These are phyloP conservation scores for Papilio glaucus DNA, from an alignment of 1,140 invertebrate genomes.

Conservation along the genomic window DNA sequence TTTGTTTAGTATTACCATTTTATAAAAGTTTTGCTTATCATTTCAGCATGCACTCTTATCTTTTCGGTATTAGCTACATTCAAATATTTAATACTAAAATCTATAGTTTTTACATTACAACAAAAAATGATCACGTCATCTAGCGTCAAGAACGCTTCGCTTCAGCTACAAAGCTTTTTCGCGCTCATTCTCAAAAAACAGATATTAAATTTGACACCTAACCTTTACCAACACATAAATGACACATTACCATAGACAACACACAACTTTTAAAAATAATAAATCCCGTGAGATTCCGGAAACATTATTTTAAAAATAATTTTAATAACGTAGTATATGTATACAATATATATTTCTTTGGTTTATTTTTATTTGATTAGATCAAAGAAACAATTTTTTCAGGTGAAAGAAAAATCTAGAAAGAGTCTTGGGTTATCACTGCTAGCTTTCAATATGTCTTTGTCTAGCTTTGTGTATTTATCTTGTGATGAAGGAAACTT, in stretches of 20 bases:
- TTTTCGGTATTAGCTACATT: slow-evolving; percentile 38
- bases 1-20: slow-evolving; percentile 58
- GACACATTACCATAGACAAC: slow-evolving; percentile 49
- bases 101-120: background rate
- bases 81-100: slow-evolving; percentile 31
- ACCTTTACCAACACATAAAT: slow-evolving; percentile 42
- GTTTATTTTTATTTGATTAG: slow-evolving; percentile 36
- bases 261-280: slow-evolving; percentile 39
- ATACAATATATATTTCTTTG: slow-evolving; percentile 36
- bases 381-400: slow-evolving; percentile 60
- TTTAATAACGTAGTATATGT: slow-evolving; percentile 43
- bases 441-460: slow-evolving; percentile 72
- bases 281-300: slow-evolving; percentile 71
- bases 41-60: slow-evolving; percentile 56
- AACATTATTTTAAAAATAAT: slow-evolving; percentile 43
- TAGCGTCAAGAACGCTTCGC: slow-evolving; percentile 61
- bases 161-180: slow-evolving; percentile 72
- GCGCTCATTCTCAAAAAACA: slow-evolving; percentile 52
- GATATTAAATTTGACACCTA: slow-evolving; percentile 36
- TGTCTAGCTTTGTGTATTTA: slow-evolving; percentile 77
- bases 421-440: slow-evolving; percentile 55
- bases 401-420: slow-evolving; percentile 66
- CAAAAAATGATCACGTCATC: slow-evolving; percentile 10
- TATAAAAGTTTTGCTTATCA: slow-evolving; percentile 41
- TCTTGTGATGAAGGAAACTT: slow-evolving; percentile 64